Percentiles rank a stretch among this genome's conserved stretches.
Conservation (phyloP, 2,113 vertebrate species). For the Chiloscyllium plagiosum region DNA sequence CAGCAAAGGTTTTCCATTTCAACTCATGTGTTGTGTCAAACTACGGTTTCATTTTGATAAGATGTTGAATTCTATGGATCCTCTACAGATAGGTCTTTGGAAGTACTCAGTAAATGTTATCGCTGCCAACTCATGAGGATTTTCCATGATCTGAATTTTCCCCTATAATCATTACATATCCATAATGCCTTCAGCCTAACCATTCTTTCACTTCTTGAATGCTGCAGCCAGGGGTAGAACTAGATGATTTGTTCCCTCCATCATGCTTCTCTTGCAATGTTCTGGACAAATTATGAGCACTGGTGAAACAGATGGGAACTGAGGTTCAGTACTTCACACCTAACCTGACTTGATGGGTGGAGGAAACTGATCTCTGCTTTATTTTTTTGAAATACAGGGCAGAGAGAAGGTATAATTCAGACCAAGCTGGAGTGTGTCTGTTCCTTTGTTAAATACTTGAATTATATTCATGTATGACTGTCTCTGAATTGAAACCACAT, state of each 20-base stretch:
- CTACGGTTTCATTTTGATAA: not conserved
- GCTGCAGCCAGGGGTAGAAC: not conserved
- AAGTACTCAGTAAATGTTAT: not conserved
- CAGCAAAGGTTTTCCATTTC: not conserved
- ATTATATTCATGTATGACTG: not conserved
- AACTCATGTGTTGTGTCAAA: not conserved
- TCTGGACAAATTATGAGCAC: not conserved
- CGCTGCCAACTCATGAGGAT: not conserved
- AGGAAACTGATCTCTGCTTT: not conserved
- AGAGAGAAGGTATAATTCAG: not conserved
- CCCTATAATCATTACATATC: not conserved
- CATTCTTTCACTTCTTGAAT: not conserved
- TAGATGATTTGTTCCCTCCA: not conserved
- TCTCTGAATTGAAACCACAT: conserved; percentile 8
- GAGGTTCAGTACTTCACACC: not conserved
- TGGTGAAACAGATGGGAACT: not conserved
- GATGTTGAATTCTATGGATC: not conserved
- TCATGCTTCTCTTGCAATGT: not conserved
- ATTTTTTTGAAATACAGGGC: not conserved
- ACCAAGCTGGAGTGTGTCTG: not conserved
- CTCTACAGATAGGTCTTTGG: not conserved
- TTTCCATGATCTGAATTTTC: not conserved
- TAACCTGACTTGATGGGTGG: not conserved
- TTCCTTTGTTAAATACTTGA: not conserved
- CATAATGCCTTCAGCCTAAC: not conserved